Evolutionary conservation across 2,888 invertebrate genomes (phyloP), one percentile per base, ranked within the genome.

Genomic region (Pammene fasciana): DNA sequence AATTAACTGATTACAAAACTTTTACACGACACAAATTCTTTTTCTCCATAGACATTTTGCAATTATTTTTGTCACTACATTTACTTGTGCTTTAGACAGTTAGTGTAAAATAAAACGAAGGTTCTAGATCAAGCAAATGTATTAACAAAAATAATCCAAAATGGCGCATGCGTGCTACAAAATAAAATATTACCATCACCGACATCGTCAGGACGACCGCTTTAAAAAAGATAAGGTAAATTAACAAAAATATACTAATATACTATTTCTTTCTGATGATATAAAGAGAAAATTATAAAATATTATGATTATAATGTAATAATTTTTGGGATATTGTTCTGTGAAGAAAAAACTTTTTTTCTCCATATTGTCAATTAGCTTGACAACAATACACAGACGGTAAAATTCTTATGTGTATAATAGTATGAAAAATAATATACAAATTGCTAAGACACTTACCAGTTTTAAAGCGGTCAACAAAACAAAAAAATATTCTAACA

Each of bases 101-200:
- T 93, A 93, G 93, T 93, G 82, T 77, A 73, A 92, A 93, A 92
- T 92, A 92, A 93, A 93, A 80, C 75, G 79, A 79, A 79, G 80
- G 72, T 76, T 74, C 75, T 75, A 81, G 75, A 67, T 80, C 87
- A 88, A 93, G 92, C 90, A 90, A 91, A 91, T 93, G 92, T 93
- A 92, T 93, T 88, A 88, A 88, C 90, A 92, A 91, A 90, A 89
- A 89, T 90, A 90, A 87, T 83, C 9, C 14, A 60, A 74, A 68
- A 75, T 71, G 74, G 73, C 73, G 46, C 64, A 46, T 66, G 66
- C 72, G 74, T 45, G 66, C 61, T 60, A 26, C 52, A 66, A 41
- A 64, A n/a, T n/a, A 62, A 46, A 70, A 68, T 56, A 67, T 46
- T 59, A 66, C 59, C 66, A 13, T 59, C 59, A 66, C 66, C 57